Percentiles rank a stretch among this genome's conserved stretches.
Evolutionary conservation across 2,113 vertebrate genomes (phyloP).

Genomic region (Phaethornis superciliosus): DNA sequence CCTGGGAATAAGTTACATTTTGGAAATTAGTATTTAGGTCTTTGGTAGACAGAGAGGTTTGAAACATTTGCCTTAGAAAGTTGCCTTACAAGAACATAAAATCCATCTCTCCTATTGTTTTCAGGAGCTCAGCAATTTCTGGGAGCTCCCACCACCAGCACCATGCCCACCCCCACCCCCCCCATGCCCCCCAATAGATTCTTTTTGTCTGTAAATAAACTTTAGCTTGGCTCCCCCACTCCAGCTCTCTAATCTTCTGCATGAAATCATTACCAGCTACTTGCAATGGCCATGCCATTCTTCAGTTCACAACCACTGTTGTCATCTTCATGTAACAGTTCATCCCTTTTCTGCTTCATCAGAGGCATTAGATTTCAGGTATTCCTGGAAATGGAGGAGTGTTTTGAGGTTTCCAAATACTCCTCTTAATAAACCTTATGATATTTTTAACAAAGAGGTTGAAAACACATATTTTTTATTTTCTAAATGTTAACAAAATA

Average conservation of each 20-base stretch:
- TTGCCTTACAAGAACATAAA: background rate
- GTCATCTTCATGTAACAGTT: conserved; percentile 42
- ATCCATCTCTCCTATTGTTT: background rate
- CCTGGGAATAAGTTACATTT: background rate
- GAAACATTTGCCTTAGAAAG: background rate
- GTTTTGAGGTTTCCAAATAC: conserved; percentile 47
- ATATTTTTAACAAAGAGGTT: conserved; percentile 61
- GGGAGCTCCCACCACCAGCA: background rate
- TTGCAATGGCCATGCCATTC: conserved; percentile 30
- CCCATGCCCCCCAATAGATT: background rate
- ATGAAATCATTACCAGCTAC: conserved; percentile 51
- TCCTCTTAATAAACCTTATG: conserved; percentile 41
- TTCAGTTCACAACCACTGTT: conserved; percentile 49
- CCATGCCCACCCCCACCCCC: background rate
- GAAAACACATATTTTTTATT: conserved; percentile 40
- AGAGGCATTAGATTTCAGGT: conserved; percentile 59
- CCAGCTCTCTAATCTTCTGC: background rate
- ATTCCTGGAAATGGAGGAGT: conserved; percentile 41
- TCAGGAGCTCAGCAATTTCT: background rate
- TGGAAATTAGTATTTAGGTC: background rate
- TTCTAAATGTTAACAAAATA: conserved; percentile 48
- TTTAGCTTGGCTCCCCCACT: background rate
- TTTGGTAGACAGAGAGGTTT: background rate
- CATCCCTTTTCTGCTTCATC: conserved; percentile 45
- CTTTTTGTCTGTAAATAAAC: conserved; percentile 20